Base-by-base conservation (phyloP, 2,888 invertebrate genomes). In the Alcis repandata region DNA sequence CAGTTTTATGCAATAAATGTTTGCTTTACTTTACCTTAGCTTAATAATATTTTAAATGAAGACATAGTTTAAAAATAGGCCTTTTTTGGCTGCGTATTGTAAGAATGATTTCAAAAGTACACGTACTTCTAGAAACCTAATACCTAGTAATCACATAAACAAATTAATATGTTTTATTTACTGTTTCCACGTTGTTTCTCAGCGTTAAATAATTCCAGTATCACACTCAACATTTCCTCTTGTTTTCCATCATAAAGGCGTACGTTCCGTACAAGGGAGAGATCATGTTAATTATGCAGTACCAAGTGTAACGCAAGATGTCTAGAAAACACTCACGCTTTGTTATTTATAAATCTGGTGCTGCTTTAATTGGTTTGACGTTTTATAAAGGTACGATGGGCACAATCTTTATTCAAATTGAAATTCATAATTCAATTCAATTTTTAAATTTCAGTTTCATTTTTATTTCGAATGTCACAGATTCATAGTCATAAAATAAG, bases 201-300 rank as follows among this genome's bases (percentile, higher is more conserved):
- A 7, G 22, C 53, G 7, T 20, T 53, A 53, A 53, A 53, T 53
- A 53, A 53, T 53, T 53, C 53, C 40, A 9, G 38, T 22, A 22
- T 51, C 51, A 13, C 51, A 51, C 51, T 51, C 19, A 17, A 19
- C 51, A 36, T 51, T 53, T 40, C 20, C 52, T 38, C 53, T 40
- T 45, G 56, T 56, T 56, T 56, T 56, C 43, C 56, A 56, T 56
- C 56, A 56, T 56, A 56, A 56, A 56, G 41, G 19, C 33, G 49
- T 22, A 22, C 46, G 15, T 3, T 27, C 17, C 20, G n/a, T 49
- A 41, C 33, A 36, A 36, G 32, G 41, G 59, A 51, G 15, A 20
- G 36, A 19, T 52, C 36, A 27, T 19, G 15, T 59, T n/a, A 52
- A 59, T 59, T 43, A 59, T 59, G 59, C 59, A 52, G 1, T 36